Evolutionary conservation across 2,797 vertebrate species (phyloP).

Genomic region (Syngnathus acus): DNA sequence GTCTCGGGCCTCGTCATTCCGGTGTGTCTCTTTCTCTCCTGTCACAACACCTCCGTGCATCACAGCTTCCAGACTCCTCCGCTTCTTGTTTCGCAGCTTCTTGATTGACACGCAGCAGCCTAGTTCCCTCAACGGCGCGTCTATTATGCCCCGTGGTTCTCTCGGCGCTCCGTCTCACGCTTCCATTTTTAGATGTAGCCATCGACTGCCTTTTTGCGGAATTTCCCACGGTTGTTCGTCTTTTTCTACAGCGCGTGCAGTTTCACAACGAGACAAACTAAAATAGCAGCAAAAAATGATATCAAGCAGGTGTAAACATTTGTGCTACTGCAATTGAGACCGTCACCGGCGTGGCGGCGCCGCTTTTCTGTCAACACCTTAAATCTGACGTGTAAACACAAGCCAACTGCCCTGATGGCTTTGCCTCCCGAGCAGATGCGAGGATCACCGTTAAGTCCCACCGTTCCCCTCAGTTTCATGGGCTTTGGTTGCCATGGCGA

Average conservation of each 20-base stretch:
- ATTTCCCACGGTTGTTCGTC: background rate
- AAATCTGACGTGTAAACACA: slow-evolving; percentile 35
- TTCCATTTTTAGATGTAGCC: slow-evolving; percentile 62
- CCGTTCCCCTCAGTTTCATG: slow-evolving; percentile 12
- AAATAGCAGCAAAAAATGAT: too few relatives aligned
- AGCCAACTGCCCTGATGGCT: slow-evolving; percentile 41
- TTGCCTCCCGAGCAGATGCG: slow-evolving; percentile 51
- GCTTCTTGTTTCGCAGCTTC: slow-evolving; percentile 58
- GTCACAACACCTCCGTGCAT: slow-evolving; percentile 59
- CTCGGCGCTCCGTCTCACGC: slow-evolving; percentile 40
- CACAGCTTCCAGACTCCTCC: slow-evolving; percentile 62
- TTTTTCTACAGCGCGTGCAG: background rate
- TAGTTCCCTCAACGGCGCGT: slow-evolving; percentile 60
- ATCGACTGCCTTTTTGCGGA: slow-evolving; percentile 30
- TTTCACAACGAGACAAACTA: background rate
- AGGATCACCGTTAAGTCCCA: slow-evolving; percentile 46
- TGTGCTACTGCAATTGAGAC: background rate
- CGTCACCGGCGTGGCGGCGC: slow-evolving; percentile 29
- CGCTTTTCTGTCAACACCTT: slow-evolving; percentile 2
- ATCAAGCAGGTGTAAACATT: background rate
- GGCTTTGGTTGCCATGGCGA: background rate
- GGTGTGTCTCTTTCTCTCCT: slow-evolving; percentile 49
- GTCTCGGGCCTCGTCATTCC: slow-evolving; percentile 31
- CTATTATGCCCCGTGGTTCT: slow-evolving; percentile 55
- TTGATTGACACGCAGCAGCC: slow-evolving; percentile 66